Evolutionary conservation across 1,140 invertebrate species (phyloP).

Genomic region (Nautilus pompilius): DNA sequence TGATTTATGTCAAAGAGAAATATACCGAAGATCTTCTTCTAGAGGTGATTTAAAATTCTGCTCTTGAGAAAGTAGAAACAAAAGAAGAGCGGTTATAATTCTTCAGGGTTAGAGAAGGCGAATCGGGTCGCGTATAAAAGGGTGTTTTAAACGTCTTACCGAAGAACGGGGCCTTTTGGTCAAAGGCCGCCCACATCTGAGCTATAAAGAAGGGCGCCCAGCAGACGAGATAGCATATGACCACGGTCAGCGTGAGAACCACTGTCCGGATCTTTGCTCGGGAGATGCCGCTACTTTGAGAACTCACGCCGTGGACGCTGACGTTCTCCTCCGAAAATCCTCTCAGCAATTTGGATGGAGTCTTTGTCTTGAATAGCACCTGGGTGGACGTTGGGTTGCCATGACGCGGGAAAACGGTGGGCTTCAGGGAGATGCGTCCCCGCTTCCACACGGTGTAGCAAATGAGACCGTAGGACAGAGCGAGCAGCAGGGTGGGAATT

Average conservation of each 20-base stretch:
- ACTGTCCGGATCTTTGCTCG: slow-evolving; percentile 70
- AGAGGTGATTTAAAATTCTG: no score
- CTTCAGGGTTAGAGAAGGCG: no score
- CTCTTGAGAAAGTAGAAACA: no score
- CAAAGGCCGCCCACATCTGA: slow-evolving; percentile 53
- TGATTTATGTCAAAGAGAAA: no score
- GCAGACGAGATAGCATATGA: slow-evolving; percentile 71
- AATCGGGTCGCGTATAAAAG: slow-evolving; percentile 6
- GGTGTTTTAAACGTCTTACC: slow-evolving; percentile 17
- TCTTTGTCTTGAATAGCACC: not conserved
- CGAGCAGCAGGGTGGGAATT: slow-evolving; percentile 28
- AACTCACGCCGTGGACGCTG: not conserved
- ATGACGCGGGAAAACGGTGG: not conserved
- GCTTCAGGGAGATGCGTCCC: slow-evolving; percentile 19
- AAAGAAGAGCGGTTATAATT: no score
- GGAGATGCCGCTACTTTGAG: slow-evolving; percentile 23
- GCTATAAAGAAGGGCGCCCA: slow-evolving; percentile 68
- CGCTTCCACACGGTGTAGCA: slow-evolving; percentile 60
- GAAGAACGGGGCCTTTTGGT: slow-evolving; percentile 25
- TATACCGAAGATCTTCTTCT: no score
- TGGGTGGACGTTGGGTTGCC: not conserved
- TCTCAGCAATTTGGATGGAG: not conserved
- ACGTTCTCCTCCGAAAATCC: not conserved
- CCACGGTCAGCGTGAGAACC: slow-evolving; percentile 73
- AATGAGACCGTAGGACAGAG: slow-evolving; percentile 61